These are phyloP conservation scores for Abrostola triplasia DNA, from an alignment of 2,888 invertebrate species.

Conservation along the genomic window DNA sequence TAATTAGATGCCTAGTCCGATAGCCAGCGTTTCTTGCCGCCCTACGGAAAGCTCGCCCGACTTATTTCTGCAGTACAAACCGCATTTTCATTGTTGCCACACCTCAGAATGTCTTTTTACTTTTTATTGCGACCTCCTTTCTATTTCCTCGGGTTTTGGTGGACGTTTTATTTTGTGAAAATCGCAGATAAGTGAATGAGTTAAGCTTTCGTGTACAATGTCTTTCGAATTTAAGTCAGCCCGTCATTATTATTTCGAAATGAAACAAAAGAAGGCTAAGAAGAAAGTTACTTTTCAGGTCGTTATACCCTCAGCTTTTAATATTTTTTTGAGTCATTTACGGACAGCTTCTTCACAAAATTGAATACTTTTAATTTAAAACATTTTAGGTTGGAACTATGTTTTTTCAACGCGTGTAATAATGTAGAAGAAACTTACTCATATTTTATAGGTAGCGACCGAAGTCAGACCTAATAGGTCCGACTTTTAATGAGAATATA, in stretches of 20 bases:
- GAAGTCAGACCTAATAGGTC: too few relatives aligned
- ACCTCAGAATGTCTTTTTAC: conserved; percentile 65
- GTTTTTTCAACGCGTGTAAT: too few relatives aligned
- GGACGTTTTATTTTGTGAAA: conserved; percentile 58
- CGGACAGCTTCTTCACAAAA: background rate
- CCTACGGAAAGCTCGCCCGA: conserved; percentile 63
- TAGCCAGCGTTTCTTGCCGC: conserved; percentile 71
- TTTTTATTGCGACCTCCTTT: conserved; percentile 60
- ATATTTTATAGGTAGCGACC: too few relatives aligned
- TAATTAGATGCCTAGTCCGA: conserved; percentile 82
- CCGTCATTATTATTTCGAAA: conserved; percentile 75
- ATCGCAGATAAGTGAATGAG: conserved; percentile 53
- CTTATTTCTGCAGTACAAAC: conserved; percentile 70
- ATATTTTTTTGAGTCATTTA: too few relatives aligned
- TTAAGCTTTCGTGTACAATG: conserved; percentile 68
- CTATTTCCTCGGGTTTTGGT: conserved; percentile 48
- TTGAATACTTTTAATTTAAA: too few relatives aligned
- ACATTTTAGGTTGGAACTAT: too few relatives aligned
- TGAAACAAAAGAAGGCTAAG: conserved; percentile 78
- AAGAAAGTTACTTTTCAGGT: conserved; percentile 83
- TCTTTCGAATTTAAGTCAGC: conserved; percentile 76
- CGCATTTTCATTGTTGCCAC: conserved; percentile 69
- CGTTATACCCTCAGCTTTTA: conserved; percentile 1
- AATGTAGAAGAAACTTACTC: too few relatives aligned
- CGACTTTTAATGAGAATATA: background rate